Conservation (phyloP, 2,888 invertebrate species). For the Leucoptera coffeella region DNA sequence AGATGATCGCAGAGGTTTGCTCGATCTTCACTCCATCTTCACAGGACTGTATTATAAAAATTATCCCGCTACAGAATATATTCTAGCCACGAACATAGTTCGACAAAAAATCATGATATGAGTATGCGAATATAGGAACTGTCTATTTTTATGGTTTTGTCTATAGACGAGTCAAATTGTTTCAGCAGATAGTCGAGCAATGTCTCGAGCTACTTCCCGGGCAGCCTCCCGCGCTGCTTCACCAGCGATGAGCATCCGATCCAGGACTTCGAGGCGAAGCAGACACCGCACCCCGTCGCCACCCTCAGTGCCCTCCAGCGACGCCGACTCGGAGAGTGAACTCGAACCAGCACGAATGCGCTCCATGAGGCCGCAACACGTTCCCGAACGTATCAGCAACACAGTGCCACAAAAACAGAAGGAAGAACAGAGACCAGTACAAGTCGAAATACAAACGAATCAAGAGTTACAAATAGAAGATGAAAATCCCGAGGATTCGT, state of each 20-base stretch:
- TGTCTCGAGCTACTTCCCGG: conserved; percentile 50
- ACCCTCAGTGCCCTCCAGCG: conserved; percentile 36
- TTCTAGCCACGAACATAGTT: background rate
- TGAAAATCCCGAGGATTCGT: conserved; percentile 22
- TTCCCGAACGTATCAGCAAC: too few species aligned
- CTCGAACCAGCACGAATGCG: conserved; percentile 10
- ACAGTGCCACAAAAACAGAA: background rate
- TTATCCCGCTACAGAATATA: background rate
- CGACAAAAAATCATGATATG: background rate
- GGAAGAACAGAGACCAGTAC: background rate
- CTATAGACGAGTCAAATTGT: conserved; percentile 2
- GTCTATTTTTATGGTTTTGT: too few species aligned
- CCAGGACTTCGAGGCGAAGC: conserved; percentile 58
- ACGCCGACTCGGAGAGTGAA: conserved; percentile 59
- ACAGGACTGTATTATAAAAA: too few species aligned
- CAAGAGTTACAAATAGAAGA: too few species aligned
- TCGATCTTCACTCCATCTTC: conserved; percentile 1
- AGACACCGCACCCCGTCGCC: conserved; percentile 35
- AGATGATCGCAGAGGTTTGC: background rate
- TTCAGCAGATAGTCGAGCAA: conserved; percentile 37
- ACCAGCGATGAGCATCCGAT: conserved; percentile 63
- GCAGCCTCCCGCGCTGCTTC: conserved; percentile 60
- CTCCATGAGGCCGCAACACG: conserved; percentile 5
- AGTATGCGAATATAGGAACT: background rate
- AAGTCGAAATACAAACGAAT: conserved; percentile 6